Evolutionary conservation across 2,113 vertebrate species (phyloP), one percentile per base, ranked within the genome.

Genomic region (Marmota flaviventris): DNA sequence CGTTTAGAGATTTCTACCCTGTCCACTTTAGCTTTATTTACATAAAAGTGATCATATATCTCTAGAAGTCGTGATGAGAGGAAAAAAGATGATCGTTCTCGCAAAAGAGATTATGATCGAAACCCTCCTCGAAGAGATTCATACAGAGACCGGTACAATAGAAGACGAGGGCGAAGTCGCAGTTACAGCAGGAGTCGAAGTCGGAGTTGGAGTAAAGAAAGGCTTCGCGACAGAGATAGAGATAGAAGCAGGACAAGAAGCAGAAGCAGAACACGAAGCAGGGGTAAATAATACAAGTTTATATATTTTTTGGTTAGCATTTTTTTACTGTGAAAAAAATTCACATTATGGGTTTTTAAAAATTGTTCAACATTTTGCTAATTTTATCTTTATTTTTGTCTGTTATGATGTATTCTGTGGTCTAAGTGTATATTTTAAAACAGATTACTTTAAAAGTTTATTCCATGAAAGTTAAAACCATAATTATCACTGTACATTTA

Each of bases 61-160:
- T 97, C 12, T 98, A 99, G 99, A 98, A 99, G 99, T 98, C 99
- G 99, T 4, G 99, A 99, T 97, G 99, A 99, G 89, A 99, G 99
- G 93, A 99, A 99, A 93, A 99, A 99, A 97, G 99, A 99, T 16
- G 99, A 99, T 90, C 99, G 99, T 73, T 99, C 99, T 96, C 99
- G 99, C 12, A 99, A 99, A 98, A 99, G 99, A 94, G 99, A 99
- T 72, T 99, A 99, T 94, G 99, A 99, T 73, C 99, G 99, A 91
- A 99, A 99, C 92, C 99, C 98, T 27, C 99, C 99, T 75, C 98
- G 99, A 91, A 99, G 99, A 96, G 99, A 99, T 98, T 99, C 99
- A 0, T 99, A 99, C 81, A 99, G 99, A 27, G 99, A 99, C 16
- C 99, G 99, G 0, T 99, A 99, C 51, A 99, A 99, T 96, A 99